Conservation (phyloP, 53 echinoderm and acorn worm genomes). For the Glandiceps talaboti region DNA sequence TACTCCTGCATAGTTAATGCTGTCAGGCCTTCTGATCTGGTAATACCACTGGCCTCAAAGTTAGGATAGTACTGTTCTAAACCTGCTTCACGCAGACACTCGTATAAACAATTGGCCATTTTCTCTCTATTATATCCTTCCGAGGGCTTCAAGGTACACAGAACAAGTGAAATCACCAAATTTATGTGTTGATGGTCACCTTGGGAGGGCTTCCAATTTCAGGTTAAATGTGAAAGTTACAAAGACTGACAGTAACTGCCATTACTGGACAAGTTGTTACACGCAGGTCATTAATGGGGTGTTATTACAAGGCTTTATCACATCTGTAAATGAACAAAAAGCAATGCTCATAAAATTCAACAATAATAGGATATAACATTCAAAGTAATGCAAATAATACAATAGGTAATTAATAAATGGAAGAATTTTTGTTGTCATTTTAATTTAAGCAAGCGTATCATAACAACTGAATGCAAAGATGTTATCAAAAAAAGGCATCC, state of each 20-base stretch:
- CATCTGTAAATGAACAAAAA: not conserved
- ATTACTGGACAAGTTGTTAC: not conserved
- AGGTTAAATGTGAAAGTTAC: not conserved
- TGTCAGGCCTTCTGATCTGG: slow-evolving; percentile 32
- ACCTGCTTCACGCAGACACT: slow-evolving; percentile 51
- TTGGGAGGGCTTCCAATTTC: not conserved
- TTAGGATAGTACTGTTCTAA: slow-evolving; percentile 48
- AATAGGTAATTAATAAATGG: no score
- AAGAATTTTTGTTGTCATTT: no score
- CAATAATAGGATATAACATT: not conserved
- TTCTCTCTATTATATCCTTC: no score
- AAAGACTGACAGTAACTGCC: not conserved
- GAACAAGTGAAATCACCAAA: no score
- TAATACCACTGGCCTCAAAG: slow-evolving; percentile 35
- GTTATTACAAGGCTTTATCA: not conserved
- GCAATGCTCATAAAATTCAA: not conserved
- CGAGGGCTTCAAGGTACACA: no score
- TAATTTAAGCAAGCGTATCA: no score
- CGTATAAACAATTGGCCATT: slow-evolving; percentile 6
- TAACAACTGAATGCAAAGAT: no score
- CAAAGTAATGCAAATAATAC: not conserved
- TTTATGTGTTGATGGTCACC: not conserved
- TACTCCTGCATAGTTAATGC: slow-evolving; percentile 56
- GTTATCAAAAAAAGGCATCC: no score
- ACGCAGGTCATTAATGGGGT: not conserved